These are phyloP conservation scores for Atethmia centrago DNA, from an alignment of 2,888 invertebrate species.

Conservation along the genomic window DNA sequence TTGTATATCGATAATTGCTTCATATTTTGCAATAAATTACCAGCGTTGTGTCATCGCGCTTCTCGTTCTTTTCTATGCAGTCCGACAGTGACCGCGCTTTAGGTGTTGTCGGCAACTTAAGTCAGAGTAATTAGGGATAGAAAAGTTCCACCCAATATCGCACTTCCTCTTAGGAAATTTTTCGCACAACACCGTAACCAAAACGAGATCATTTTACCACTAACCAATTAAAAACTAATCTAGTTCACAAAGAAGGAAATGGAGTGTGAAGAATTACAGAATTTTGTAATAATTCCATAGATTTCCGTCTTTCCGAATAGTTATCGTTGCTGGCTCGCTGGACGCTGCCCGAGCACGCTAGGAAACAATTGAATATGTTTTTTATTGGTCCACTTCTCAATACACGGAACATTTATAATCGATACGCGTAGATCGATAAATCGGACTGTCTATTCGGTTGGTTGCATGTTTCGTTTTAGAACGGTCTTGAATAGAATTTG, in stretches of 20 bases:
- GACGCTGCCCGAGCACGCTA: conserved; percentile 30
- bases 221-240: conserved; percentile 52
- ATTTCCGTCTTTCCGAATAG: conserved; percentile 19
- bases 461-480: conserved; percentile 25
- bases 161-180: neutral
- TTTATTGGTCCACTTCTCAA: conserved; percentile 25
- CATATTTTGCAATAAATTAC: no score
- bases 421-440: conserved; percentile 25
- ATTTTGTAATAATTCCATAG: conserved; percentile 51
- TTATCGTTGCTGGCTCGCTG: neutral
- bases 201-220: conserved; percentile 24
- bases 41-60: no score
- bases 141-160: neutral
- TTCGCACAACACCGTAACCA: conserved; percentile 2
- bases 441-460: conserved; percentile 26
- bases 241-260: conserved; percentile 47
- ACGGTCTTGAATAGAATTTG: conserved; percentile 7
- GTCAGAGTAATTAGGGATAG: no score
- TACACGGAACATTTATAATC: conserved; percentile 22
- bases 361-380: conserved; percentile 44
- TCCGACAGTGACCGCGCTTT: no score
- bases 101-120: no score
- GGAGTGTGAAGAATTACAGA: conserved; percentile 46
- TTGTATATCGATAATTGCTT: no score
- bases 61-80: no score